Evolutionary conservation across 1,140 invertebrate genomes (phyloP).

Genomic region (Heliconius congener): DNA sequence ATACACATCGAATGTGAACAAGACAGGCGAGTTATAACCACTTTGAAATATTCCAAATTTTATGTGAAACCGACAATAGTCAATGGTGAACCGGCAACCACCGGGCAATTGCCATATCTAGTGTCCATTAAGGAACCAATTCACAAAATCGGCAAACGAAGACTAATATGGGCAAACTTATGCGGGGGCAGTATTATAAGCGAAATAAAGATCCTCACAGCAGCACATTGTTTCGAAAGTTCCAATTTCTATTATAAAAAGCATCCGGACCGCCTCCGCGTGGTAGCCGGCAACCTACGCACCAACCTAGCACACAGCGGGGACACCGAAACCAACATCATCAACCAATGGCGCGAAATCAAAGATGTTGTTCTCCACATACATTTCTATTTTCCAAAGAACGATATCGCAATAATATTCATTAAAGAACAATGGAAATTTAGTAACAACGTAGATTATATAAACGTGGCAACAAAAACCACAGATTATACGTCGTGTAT

Average conservation of each 20-base stretch:
- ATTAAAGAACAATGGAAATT: slow-evolving; percentile 46
- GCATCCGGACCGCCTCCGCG: slow-evolving; percentile 42
- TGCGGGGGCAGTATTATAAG: slow-evolving; percentile 64
- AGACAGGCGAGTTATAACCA: slow-evolving; percentile 53
- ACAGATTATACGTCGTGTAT: slow-evolving; percentile 52
- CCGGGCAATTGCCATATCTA: slow-evolving; percentile 51
- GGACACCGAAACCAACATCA: slow-evolving; percentile 42
- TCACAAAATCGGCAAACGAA: slow-evolving; percentile 28
- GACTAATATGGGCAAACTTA: slow-evolving; percentile 51
- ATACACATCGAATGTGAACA: slow-evolving; percentile 37
- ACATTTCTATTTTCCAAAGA: slow-evolving; percentile 53
- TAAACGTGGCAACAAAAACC: slow-evolving; percentile 41
- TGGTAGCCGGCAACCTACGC: slow-evolving; percentile 53
- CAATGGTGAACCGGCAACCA: slow-evolving; percentile 41
- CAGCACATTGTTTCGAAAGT: slow-evolving; percentile 63
- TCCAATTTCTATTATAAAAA: slow-evolving; percentile 49
- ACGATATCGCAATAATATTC: slow-evolving; percentile 58
- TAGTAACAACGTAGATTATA: slow-evolving; percentile 44
- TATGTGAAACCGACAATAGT: slow-evolving; percentile 48
- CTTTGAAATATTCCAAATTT: slow-evolving; percentile 54
- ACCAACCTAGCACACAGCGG: slow-evolving; percentile 47
- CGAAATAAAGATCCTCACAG: slow-evolving; percentile 49
- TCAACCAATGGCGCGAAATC: slow-evolving; percentile 55
- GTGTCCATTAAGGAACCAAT: slow-evolving; percentile 55
- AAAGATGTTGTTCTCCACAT: slow-evolving; percentile 44